Evolutionary conservation across 2,113 vertebrate species (phyloP).

Genomic region (Coracopsis vasa): DNA sequence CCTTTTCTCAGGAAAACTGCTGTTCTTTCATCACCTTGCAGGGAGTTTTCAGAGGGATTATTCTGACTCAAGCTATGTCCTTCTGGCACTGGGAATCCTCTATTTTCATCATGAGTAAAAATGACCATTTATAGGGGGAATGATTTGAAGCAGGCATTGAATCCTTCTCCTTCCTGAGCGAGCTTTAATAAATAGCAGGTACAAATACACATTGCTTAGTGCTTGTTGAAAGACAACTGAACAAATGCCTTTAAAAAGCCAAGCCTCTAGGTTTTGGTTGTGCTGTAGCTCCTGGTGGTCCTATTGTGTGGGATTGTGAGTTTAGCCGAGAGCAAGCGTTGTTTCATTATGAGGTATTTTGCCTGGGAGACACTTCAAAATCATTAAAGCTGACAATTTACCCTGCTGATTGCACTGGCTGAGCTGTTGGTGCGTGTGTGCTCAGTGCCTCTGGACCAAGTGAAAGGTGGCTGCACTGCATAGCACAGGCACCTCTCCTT

Average conservation of each 20-base stretch:
- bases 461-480: fast-evolving
- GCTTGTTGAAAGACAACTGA: constrained; percentile 40
- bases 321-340: background rate
- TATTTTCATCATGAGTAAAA: constrained; percentile 31
- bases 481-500: background rate
- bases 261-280: background rate
- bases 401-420: background rate
- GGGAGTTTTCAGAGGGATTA: background rate
- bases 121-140: constrained; percentile 22
- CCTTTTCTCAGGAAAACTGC: background rate
- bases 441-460: background rate
- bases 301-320: background rate
- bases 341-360: background rate
- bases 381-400: background rate
- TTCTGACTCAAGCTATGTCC: background rate
- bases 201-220: constrained; percentile 37
- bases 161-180: background rate
- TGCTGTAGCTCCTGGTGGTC: background rate
- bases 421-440: background rate
- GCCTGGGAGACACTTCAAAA: constrained; percentile 22
- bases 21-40: background rate
- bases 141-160: constrained; percentile 25
- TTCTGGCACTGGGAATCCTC: background rate
- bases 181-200: constrained; percentile 24
- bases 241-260: constrained; percentile 13